Base-by-base conservation (phyloP, 2,113 vertebrate species). In the Syrrhaptes paradoxus region DNA sequence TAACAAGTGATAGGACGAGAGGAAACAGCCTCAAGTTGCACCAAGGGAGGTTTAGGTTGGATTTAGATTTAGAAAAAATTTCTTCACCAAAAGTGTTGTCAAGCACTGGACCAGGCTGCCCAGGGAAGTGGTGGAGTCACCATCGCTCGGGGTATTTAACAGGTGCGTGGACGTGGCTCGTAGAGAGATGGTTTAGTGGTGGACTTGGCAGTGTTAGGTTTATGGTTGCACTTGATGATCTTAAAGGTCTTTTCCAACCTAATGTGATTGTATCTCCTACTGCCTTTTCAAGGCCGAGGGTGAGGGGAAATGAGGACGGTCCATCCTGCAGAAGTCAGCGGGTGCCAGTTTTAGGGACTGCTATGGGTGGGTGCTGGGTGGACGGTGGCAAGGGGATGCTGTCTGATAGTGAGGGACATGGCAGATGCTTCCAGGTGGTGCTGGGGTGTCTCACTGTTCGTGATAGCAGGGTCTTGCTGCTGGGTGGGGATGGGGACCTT, bases 351-450 rank as follows among this genome's bases (percentile, higher is more conserved):
- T 52, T 13, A 22, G 46, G 66, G 55, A 61, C n/a, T 34, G 25
- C 51, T 70, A 4, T 1, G 18, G 2, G 16, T 54, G 58, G 17
- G 13, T 67, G 31, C 62, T 71, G 48, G 28, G 26, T 21, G 41
- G 38, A 2, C 1, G 2, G 57, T 41, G 63, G 4, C 51, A 18
- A 0, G 17, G 34, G 36, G 21, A 13, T 25, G 32, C 14, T 73
- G 66, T 10, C 43, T 73, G 4, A 36, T 52, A 22, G 36, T 7
- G 29, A 36, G 45, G 67, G 48, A 32, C 52, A 6, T 17, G 62
- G 24, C 20, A 41, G 17, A 9, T 9, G 36, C 29, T 43, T 28
- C 9, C 29, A n/a, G 46, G 65, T 19, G 24, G 2, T 32, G 41
- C 58, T 61, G 61, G 41, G 7, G 5, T 49, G 17, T 31, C 24